phyloP scores from a whole-genome alignment of 2,113 vertebrate species.

The Pseudopipra pipra region DNA sequence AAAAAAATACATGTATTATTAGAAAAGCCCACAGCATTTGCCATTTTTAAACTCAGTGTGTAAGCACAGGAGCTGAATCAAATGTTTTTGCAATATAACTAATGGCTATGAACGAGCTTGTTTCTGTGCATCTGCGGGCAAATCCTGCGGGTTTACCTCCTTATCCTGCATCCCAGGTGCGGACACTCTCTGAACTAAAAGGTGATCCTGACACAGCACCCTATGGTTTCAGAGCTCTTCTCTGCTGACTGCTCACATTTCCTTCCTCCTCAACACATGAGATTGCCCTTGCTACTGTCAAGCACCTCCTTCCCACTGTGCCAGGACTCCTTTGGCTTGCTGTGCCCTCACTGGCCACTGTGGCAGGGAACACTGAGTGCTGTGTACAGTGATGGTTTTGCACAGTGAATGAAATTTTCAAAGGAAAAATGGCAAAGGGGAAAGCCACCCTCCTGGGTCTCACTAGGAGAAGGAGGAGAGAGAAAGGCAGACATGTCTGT shows the following conservation, averaged over 20 bases:
- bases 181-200: not conserved
- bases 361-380: not conserved
- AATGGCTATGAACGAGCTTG: not conserved
- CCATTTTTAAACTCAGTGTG: not conserved
- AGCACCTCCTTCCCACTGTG: not conserved
- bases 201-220: not conserved
- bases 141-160: not conserved
- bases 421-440: not conserved
- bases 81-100: not conserved
- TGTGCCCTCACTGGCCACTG: rapidly evolving
- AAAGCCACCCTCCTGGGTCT: not conserved
- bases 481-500: not conserved
- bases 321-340: rapidly evolving
- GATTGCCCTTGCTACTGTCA: not conserved
- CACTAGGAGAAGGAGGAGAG: not conserved
- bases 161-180: not conserved
- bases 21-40: not conserved
- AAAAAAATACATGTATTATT: not conserved
- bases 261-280: not conserved
- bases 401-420: not conserved
- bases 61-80: not conserved
- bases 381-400: not conserved
- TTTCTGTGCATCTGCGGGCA: not conserved
- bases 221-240: not conserved
- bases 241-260: not conserved